Evolutionary conservation across 2,888 invertebrate species (phyloP), one percentile per base, ranked within the genome.

Genomic region (Drosophila prolongata): DNA sequence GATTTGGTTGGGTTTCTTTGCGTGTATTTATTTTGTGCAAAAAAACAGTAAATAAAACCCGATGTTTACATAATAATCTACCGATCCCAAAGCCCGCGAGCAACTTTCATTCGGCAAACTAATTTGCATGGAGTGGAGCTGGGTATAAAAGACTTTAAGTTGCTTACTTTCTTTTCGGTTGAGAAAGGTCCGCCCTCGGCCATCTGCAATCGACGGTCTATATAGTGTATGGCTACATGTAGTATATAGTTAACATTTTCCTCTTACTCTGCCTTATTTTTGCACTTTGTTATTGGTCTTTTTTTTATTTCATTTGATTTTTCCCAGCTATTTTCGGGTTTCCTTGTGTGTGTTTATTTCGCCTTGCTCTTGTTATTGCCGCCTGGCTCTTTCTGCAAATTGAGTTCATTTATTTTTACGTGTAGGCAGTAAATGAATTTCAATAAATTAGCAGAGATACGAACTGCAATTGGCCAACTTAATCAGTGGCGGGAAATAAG

Each of bases 341-440:
- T 77, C 65, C 59, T 78, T 46, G 56, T 61, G 57, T 53, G 64
- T 35, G 38, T 53, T 27, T 19, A 46, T 64, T 50, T 77, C 49
- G 70, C 60, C 64, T 75, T 75, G 70, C 69, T 62, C 55, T 67
- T 69, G 55, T 70, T 80, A 44, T 54, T 70, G 58, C 47, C 65
- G 56, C 60, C 24, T 14, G 58, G 34, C 50, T 72, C 46, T 16
- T 43, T 66, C 35, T 65, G 61, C 55, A 71, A 85, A 81, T 85
- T 79, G 79, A 85, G 83, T 81, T 79, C 80, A 79, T 85, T 81
- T 85, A 79, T 81, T 80, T 81, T 69, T 80, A 76, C 35, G 74
- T 71, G 76, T 54, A 52, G 73, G 42, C 79, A 78, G 78, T 78
- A 78, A 78, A 77, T 79, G 60, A 52, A 75, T 72, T 77, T 72